These are phyloP conservation scores for Cladopsammia gracilis DNA, from an alignment of 64 coral and sea anemone species.

Conservation along the genomic window DNA sequence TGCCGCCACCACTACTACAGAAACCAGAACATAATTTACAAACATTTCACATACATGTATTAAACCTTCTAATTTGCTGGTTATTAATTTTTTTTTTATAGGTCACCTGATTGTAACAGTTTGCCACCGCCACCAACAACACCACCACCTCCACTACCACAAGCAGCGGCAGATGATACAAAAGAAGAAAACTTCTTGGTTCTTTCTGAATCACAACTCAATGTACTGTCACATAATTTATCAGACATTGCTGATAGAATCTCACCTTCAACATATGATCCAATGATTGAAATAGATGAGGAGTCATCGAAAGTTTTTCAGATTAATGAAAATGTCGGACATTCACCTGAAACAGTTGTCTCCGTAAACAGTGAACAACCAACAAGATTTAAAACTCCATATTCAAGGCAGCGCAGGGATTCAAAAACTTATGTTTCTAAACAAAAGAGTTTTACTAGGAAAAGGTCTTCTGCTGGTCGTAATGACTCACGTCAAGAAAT, in stretches of 20 bases:
- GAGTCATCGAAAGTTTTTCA: conserved; percentile 18
- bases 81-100: background rate
- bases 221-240: conserved; percentile 78
- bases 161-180: background rate
- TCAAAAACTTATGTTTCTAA: conserved; percentile 65
- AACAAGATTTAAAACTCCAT: conserved; percentile 65
- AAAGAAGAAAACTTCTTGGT: conserved; percentile 38
- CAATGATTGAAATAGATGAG: conserved; percentile 15
- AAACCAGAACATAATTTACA: too few relatives aligned
- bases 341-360: background rate
- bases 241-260: conserved; percentile 92
- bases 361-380: background rate
- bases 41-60: too few relatives aligned
- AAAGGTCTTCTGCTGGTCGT: background rate
- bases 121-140: conserved; percentile 5
- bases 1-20: too few relatives aligned
- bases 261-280: conserved; percentile 59
- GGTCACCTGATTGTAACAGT: background rate
- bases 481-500: conserved; percentile 21
- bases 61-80: background rate
- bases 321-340: conserved; percentile 12
- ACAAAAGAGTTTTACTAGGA: conserved; percentile 82
- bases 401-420: conserved; percentile 59
- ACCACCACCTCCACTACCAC: conserved; percentile 5
- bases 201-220: conserved; percentile 81